Percentiles rank a stretch among this genome's conserved stretches.
Conservation (phyloP, 2,888 invertebrate species). For the Cheilosia urbana region DNA sequence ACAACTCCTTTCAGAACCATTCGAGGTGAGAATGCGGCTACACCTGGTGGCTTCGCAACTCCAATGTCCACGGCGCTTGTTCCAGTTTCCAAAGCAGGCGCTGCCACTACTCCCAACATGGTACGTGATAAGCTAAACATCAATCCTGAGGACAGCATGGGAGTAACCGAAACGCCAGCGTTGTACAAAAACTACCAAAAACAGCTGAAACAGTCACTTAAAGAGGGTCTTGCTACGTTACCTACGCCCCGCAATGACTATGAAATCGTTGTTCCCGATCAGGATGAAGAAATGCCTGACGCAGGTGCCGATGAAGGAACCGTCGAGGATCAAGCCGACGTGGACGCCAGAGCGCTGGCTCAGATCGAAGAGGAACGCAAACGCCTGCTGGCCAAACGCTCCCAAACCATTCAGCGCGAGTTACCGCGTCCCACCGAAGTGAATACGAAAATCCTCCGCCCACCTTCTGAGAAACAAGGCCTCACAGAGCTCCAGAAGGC, state of each 20-base stretch:
- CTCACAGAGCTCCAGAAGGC: slow-evolving; percentile 96
- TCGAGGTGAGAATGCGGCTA: slow-evolving; percentile 87
- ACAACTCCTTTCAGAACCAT: slow-evolving; percentile 90
- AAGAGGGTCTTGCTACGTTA: slow-evolving; percentile 90
- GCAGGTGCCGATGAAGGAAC: slow-evolving; percentile 83
- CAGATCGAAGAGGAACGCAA: slow-evolving; percentile 88
- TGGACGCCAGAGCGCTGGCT: slow-evolving; percentile 89
- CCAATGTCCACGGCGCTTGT: slow-evolving; percentile 85
- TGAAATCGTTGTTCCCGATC: slow-evolving; percentile 98
- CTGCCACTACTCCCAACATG: slow-evolving; percentile 88
- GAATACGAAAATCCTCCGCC: slow-evolving; percentile 92
- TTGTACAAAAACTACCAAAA: slow-evolving; percentile 88
- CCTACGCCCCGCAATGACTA: slow-evolving; percentile 98
- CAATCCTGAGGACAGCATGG: slow-evolving; percentile 93
- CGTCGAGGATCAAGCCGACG: slow-evolving; percentile 94
- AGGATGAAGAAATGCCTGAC: slow-evolving; percentile 86
- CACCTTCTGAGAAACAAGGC: slow-evolving; percentile 89
- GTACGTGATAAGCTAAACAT: slow-evolving; percentile 97
- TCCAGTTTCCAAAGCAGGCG: slow-evolving; percentile 79
- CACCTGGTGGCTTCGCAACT: slow-evolving; percentile 87
- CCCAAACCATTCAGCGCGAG: slow-evolving; percentile 93
- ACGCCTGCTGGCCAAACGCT: slow-evolving; percentile 88
- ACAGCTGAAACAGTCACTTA: slow-evolving; percentile 90
- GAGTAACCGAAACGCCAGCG: slow-evolving; percentile 89
- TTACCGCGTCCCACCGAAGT: slow-evolving; percentile 94